A percentile compares a stretch with the other conserved stretches of the same genome.
Conservation (phyloP, 2,113 vertebrate genomes). For the Gorsachius goisagi region DNA sequence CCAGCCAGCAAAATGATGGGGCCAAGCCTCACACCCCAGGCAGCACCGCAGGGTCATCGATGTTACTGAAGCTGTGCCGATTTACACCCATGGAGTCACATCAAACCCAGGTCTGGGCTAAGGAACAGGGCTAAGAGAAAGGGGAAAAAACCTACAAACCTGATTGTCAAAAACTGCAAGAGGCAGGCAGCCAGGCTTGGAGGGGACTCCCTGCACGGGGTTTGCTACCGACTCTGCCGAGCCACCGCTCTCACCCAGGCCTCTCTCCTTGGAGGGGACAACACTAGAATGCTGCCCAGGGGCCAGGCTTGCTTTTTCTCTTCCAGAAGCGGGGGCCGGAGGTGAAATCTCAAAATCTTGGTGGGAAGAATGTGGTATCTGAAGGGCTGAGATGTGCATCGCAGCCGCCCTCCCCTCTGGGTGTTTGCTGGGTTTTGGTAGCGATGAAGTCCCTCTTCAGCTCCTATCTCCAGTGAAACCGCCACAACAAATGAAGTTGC, state of each 20-base stretch:
- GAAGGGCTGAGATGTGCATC: background rate
- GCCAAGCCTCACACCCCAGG: background rate
- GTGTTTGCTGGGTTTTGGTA: background rate
- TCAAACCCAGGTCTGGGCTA: background rate
- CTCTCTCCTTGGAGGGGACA: background rate
- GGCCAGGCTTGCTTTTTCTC: background rate
- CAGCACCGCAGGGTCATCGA: rapidly evolving
- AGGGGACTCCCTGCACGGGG: background rate
- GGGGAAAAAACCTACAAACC: background rate
- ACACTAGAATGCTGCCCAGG: background rate
- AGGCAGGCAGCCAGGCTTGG: background rate
- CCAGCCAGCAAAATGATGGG: background rate
- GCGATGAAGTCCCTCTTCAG: background rate
- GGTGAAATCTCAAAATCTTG: background rate
- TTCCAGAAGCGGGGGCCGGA: background rate
- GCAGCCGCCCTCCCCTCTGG: background rate
- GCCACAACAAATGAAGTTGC: background rate
- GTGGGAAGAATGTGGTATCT: background rate
- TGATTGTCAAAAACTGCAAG: background rate
- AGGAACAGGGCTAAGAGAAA: background rate
- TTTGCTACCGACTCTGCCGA: background rate
- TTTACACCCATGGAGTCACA: rapidly evolving
- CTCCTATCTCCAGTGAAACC: background rate
- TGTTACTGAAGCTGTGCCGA: rapidly evolving
- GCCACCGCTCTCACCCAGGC: rapidly evolving